These are phyloP conservation scores for Heliconius charithonia DNA, from an alignment of 2,888 invertebrate genomes.

Conservation along the genomic window DNA sequence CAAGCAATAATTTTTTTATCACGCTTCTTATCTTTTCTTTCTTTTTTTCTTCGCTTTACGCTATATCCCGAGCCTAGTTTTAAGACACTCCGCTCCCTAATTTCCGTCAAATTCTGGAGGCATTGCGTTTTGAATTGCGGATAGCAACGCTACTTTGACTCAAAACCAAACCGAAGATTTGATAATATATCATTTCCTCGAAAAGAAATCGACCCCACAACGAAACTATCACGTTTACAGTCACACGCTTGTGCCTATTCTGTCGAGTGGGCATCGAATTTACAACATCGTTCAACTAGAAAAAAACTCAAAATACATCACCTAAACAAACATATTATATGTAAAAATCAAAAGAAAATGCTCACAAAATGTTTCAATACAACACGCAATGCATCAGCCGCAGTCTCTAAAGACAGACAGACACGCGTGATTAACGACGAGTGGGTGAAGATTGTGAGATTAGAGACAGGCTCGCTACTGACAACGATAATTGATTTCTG, in stretches of 20 bases:
- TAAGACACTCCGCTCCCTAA: not conserved
- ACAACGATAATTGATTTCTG: constrained; percentile 34
- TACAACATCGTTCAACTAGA: too few relatives aligned
- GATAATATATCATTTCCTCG: not conserved
- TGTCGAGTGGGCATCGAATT: too few relatives aligned
- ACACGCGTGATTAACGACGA: constrained; percentile 60
- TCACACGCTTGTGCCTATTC: not conserved
- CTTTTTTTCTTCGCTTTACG: too few relatives aligned
- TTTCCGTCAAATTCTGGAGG: too few relatives aligned
- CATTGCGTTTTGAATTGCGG: not conserved
- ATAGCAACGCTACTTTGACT: not conserved
- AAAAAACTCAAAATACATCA: not conserved
- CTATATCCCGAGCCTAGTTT: not conserved
- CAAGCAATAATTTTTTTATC: too few relatives aligned
- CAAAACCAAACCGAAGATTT: not conserved
- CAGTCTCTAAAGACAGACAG: constrained; percentile 49
- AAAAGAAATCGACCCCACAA: too few relatives aligned
- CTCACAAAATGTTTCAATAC: not conserved
- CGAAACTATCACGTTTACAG: not conserved
- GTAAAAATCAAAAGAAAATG: not conserved
- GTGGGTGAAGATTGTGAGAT: constrained; percentile 46
- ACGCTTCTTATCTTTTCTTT: too few relatives aligned
- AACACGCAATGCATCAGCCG: constrained; percentile 31
- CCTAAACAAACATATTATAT: not conserved
- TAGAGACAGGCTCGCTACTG: constrained; percentile 39